Evolutionary conservation across 2,113 vertebrate genomes (phyloP), one percentile per base, ranked within the genome.

Genomic region (Mormoops blainvillei): DNA sequence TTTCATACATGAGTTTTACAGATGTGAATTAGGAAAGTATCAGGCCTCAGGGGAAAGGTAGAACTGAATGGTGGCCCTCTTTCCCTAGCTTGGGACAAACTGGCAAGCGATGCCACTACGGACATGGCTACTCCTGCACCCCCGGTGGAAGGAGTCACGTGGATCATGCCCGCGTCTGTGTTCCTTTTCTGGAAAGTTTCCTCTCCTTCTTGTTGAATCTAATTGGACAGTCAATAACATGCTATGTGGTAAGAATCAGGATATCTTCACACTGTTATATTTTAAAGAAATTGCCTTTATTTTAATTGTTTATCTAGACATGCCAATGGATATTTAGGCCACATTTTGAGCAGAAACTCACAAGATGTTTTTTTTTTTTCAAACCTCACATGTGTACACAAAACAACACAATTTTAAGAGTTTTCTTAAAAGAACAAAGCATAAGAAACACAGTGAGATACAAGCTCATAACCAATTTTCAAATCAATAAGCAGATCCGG

Each of bases 231-330:
- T n/a, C 85, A 19, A 8, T 63, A 73, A 92, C 6, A 81, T 43
- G 24, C 70, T 80, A 83, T 22, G 26, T 77, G 90, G 73, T 83
- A 65, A 96, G 56, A 97, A 96, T 95, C 58, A 97, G 56, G 38
- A 73, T 96, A 91, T 94, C 81, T 82, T 89, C 74, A 96, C 83
- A 58, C 19, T 68, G 45, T 70, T 68, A 54, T 74, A 92, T 90
- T 97, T 97, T 97, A 26, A 97, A 94, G 94, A 97, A 98, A 97
- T 96, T 71, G 97, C 94, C 95, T 97, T 98, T 98, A 98, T 97
- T 98, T 97, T 87, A 92, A 81, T 92, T 93, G 77, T 97, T 97
- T 85, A 97, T 83, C 73, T 96, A 95, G 93, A 97, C 97, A 97
- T 97, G 97, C 97, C 97, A 94, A 89, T 95, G 91, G 81, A 88